Conservation (phyloP, 37 sponge, comb jelly and placozoan species). For the Eunapius fragilis region DNA sequence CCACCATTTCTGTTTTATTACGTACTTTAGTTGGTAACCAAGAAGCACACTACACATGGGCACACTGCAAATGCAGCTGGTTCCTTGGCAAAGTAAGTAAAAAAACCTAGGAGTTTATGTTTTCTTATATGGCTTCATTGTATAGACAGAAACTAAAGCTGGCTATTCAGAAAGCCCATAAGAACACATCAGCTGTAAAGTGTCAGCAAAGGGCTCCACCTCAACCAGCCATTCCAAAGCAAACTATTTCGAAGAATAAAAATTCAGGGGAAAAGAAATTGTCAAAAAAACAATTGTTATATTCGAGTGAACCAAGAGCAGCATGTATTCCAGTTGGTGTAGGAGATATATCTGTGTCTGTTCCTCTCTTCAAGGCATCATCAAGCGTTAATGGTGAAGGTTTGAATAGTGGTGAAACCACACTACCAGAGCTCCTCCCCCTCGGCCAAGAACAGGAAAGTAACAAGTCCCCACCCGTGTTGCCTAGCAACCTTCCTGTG, state of each 20-base stretch:
- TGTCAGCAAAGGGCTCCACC: not conserved
- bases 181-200: not conserved
- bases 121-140: not conserved
- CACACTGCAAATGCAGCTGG: constrained; percentile 29
- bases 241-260: not conserved
- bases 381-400: not conserved
- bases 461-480: constrained; percentile 33
- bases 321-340: not conserved
- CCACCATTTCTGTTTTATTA: not conserved
- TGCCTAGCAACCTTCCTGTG: constrained; percentile 39
- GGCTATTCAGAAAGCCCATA: constrained; percentile 40
- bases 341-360: not conserved
- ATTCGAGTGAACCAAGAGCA: not conserved
- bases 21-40: constrained; percentile 2
- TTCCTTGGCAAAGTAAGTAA: constrained; percentile 53
- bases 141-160: constrained; percentile 68
- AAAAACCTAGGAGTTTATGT: not conserved
- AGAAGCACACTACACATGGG: constrained; percentile 35
- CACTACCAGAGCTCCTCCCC: not conserved
- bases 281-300: not conserved
- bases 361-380: not conserved
- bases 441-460: not conserved
- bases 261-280: not conserved
- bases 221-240: not conserved
- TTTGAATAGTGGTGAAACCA: not conserved